These are phyloP conservation scores for Rhopalosiphum nymphaeae DNA, from an alignment of 2,888 invertebrate genomes.

Conservation along the genomic window DNA sequence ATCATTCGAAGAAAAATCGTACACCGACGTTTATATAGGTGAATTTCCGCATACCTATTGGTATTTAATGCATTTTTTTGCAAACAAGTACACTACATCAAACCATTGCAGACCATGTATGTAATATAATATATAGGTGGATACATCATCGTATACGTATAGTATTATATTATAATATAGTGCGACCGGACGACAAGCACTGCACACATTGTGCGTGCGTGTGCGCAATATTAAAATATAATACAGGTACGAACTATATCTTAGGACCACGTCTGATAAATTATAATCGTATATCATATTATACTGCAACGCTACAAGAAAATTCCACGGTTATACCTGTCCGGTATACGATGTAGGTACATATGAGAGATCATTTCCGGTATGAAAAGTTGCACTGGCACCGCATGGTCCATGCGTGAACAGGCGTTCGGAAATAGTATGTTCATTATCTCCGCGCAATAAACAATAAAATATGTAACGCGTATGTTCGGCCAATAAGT, in stretches of 20 bases:
- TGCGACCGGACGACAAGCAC: not conserved
- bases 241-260: not conserved
- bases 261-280: slow-evolving; percentile 1
- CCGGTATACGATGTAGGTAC: not conserved
- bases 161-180: not conserved
- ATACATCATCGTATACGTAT: not conserved
- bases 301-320: not conserved
- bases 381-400: slow-evolving; percentile 29
- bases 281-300: not conserved
- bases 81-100: not conserved
- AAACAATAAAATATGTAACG: slow-evolving; percentile 26
- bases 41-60: slow-evolving; percentile 16
- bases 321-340: slow-evolving; percentile 24
- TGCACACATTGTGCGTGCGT: not conserved
- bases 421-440: slow-evolving; percentile 36
- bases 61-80: not conserved
- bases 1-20: slow-evolving; percentile 22
- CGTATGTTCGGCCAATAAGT: not conserved
- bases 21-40: not conserved
- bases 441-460: slow-evolving; percentile 27
- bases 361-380: slow-evolving; percentile 49
- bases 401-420: not conserved
- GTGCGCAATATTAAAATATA: not conserved
- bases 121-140: not conserved
- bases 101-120: not conserved